Conservation (phyloP, 2,888 invertebrate genomes). For the Thera obeliscata region DNA sequence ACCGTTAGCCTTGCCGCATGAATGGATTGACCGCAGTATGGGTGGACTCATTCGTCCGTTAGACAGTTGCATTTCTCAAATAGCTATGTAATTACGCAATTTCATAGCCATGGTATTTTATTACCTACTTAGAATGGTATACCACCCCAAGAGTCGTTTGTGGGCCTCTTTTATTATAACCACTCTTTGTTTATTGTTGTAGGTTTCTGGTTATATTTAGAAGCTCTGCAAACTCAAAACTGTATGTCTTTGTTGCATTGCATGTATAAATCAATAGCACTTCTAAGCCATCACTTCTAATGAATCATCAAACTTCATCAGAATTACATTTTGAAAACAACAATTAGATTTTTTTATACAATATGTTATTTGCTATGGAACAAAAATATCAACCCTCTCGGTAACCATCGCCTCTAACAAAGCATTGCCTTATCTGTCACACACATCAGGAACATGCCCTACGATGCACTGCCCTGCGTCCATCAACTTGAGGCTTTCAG, state of each 20-base stretch:
- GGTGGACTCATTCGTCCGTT: slow-evolving; percentile 44
- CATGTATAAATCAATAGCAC: background rate
- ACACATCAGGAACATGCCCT: too few species aligned
- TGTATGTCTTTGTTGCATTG: slow-evolving; percentile 10
- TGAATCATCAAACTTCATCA: slow-evolving; percentile 14
- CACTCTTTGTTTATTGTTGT: slow-evolving; percentile 12
- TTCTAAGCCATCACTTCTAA: background rate
- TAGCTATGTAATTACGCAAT: slow-evolving; percentile 52
- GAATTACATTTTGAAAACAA: slow-evolving; percentile 7
- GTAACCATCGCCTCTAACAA: too few species aligned
- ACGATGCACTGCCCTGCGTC: too few species aligned
- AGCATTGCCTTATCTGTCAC: too few species aligned
- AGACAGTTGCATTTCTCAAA: slow-evolving; percentile 60
- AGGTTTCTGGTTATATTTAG: slow-evolving; percentile 6
- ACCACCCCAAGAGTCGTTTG: background rate
- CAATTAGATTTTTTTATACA: background rate
- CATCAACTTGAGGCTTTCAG: too few species aligned
- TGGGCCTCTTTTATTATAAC: background rate
- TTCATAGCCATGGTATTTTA: slow-evolving; percentile 40
- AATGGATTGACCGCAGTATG: slow-evolving; percentile 54
- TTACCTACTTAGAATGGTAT: slow-evolving; percentile 13
- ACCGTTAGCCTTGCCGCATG: slow-evolving; percentile 65
- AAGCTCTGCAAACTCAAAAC: background rate
- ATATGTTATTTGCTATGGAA: too few species aligned
- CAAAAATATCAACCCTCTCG: too few species aligned